Conservation (phyloP, 2,113 vertebrate genomes). For the Orcinus orca region DNA sequence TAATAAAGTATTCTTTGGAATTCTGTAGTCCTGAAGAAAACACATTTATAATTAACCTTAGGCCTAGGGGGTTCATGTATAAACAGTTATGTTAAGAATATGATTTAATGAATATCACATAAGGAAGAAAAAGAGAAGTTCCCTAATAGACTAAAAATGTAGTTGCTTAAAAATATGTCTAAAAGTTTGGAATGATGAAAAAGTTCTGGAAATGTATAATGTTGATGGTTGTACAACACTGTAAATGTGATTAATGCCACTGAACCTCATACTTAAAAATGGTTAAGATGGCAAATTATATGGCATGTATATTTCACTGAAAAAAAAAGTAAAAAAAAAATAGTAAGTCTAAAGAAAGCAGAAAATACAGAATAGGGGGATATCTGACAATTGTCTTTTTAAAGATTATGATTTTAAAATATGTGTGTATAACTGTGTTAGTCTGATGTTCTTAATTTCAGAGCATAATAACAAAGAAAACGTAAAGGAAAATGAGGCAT, state of each 20-base stretch:
- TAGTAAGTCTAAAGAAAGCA: neutral
- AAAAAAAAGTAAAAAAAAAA: neutral
- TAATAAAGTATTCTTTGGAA: neutral
- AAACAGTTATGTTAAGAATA: neutral
- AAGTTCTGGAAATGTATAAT: neutral
- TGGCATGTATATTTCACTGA: neutral
- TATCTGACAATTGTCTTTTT: conserved; percentile 37
- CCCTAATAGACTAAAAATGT: neutral
- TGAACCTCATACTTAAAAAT: neutral
- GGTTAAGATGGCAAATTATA: neutral
- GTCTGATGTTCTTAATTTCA: conserved; percentile 41
- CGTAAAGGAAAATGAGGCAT: conserved; percentile 66
- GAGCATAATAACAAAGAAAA: conserved; percentile 52
- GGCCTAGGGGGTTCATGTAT: neutral
- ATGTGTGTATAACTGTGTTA: neutral
- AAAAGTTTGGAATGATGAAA: neutral
- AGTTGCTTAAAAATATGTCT: neutral
- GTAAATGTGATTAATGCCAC: neutral
- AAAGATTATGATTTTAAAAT: conserved; percentile 46
- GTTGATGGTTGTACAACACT: neutral
- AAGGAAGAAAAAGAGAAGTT: neutral
- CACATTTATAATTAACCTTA: conserved; percentile 23
- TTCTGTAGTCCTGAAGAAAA: conserved; percentile 15
- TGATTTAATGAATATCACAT: conserved; percentile 15
- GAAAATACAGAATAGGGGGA: neutral